Conservation (phyloP, 2,797 vertebrate genomes). For the Sarcophilus harrisii region DNA sequence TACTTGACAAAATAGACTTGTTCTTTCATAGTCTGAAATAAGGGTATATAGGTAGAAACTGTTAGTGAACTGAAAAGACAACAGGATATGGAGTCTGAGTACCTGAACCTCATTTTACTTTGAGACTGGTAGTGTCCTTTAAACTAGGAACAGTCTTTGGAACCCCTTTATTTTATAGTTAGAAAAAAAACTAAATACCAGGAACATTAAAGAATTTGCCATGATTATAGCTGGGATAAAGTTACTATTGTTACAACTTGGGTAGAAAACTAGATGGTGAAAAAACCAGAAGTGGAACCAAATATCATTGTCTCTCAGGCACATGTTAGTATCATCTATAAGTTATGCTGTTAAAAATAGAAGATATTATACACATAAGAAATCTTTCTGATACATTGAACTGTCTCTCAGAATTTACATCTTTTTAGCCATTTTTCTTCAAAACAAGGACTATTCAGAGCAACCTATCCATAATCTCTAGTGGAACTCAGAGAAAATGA, state of each 20-base stretch:
- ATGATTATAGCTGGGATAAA: background rate
- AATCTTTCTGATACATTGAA: background rate
- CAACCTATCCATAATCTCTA: background rate
- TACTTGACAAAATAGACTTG: background rate
- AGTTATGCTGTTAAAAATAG: background rate
- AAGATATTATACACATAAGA: background rate
- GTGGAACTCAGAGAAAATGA: background rate
- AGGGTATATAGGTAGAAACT: background rate
- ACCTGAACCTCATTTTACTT: background rate
- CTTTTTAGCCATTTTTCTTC: background rate
- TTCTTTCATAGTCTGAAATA: background rate
- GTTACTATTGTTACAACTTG: background rate
- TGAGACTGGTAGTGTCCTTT: background rate
- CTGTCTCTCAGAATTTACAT: background rate
- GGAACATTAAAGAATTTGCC: background rate
- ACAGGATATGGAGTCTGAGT: background rate
- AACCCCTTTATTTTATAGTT: background rate
- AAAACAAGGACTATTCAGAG: background rate
- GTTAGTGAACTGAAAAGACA: background rate
- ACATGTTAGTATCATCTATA: background rate
- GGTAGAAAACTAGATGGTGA: background rate
- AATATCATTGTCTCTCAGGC: background rate
- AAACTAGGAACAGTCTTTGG: background rate
- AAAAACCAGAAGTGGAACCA: background rate
- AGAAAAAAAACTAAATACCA: background rate